These are phyloP conservation scores for Mythimna impura DNA, from an alignment of 2,888 invertebrate species.

Conservation along the genomic window DNA sequence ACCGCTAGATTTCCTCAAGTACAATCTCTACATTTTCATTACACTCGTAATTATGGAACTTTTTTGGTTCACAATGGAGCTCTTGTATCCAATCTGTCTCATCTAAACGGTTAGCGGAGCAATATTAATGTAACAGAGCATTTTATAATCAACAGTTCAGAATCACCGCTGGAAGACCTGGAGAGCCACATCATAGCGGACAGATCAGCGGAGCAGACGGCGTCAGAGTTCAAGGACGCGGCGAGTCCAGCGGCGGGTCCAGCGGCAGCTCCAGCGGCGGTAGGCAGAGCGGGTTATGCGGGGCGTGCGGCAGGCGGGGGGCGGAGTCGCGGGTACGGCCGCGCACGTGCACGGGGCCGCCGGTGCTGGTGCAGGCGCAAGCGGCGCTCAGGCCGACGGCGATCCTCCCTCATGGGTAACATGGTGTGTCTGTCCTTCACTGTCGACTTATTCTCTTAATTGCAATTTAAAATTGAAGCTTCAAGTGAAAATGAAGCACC, in stretches of 20 bases:
- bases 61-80: background rate
- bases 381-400: conserved; percentile 86
- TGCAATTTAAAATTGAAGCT: conserved; percentile 16
- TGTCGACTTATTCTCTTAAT: conserved; percentile 79
- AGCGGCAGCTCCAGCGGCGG: conserved; percentile 60
- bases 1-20: background rate
- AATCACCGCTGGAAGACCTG: conserved; percentile 82
- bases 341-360: conserved; percentile 78
- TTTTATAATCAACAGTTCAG: conserved; percentile 73
- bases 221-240: conserved; percentile 65
- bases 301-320: conserved; percentile 63
- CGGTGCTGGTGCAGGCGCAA: conserved; percentile 87
- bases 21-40: background rate
- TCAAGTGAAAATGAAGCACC: background rate
- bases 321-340: conserved; percentile 84
- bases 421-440: conserved; percentile 87
- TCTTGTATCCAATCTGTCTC: conserved; percentile 3
- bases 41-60: background rate
- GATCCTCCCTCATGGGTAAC: conserved; percentile 88
- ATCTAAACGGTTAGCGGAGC: background rate
- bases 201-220: conserved; percentile 81
- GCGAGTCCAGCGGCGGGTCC: conserved; percentile 60
- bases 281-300: conserved; percentile 68
- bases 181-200: conserved; percentile 86
- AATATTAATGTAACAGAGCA: background rate